Conservation (phyloP, 2,797 vertebrate genomes). For the Eurystomus glaucurus region DNA sequence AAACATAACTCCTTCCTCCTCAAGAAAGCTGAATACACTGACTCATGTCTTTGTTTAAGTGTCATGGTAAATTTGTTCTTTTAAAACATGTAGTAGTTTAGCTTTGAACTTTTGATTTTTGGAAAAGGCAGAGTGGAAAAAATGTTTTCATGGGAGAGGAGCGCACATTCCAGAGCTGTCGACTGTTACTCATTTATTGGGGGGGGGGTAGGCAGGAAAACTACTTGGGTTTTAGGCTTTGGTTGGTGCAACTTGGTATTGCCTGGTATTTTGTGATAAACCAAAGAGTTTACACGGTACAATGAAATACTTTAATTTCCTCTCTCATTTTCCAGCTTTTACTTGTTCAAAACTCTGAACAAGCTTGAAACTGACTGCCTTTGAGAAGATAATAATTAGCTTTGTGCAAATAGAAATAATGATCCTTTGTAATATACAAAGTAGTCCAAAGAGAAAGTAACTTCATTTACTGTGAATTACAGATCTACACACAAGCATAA, state of each 20-base stretch:
- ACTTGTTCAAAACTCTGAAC: constrained; percentile 12
- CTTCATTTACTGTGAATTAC: not conserved
- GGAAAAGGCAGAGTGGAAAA: constrained; percentile 80
- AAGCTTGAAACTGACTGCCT: constrained; percentile 7
- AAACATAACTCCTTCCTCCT: constrained; percentile 72
- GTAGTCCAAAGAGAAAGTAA: not conserved
- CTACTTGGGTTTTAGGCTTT: constrained; percentile 34
- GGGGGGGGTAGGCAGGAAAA: not conserved
- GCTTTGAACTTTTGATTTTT: constrained; percentile 84
- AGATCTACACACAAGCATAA: not conserved
- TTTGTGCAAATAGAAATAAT: not conserved
- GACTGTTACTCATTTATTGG: constrained; percentile 56
- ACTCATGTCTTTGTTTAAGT: constrained; percentile 83
- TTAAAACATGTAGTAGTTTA: constrained; percentile 79
- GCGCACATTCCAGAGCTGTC: constrained; percentile 73
- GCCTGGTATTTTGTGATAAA: constrained; percentile 60
- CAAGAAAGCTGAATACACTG: constrained; percentile 78
- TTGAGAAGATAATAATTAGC: not conserved
- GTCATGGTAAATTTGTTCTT: constrained; percentile 82
- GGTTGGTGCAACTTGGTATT: constrained; percentile 56
- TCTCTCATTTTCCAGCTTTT: not conserved
- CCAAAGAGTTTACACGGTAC: constrained; percentile 17
- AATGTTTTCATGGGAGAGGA: constrained; percentile 80
- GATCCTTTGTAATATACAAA: not conserved
- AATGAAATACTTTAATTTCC: constrained; percentile 28